Evolutionary conservation across 2,797 vertebrate species (phyloP).

Genomic region (Cetoscarus ocellatus): DNA sequence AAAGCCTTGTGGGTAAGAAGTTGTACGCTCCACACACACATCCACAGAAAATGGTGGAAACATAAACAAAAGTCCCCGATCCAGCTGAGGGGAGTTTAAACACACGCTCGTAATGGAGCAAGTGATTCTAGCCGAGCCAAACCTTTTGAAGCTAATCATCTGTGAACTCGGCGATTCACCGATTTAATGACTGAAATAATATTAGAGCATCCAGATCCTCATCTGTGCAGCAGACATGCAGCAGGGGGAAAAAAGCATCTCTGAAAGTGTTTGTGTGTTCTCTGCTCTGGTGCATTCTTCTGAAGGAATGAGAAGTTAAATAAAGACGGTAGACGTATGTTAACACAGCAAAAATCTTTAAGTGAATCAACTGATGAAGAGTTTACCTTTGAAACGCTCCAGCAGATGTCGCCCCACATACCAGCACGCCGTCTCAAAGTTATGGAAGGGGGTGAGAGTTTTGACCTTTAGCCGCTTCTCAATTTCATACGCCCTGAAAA

Average conservation of each 20-base stretch:
- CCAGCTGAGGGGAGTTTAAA: slow-evolving; percentile 82
- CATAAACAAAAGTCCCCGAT: slow-evolving; percentile 75
- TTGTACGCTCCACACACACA: slow-evolving; percentile 34
- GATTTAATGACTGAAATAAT: slow-evolving; percentile 86
- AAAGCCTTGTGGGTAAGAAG: slow-evolving; percentile 34
- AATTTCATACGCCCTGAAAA: slow-evolving; percentile 95
- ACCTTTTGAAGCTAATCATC: slow-evolving; percentile 87
- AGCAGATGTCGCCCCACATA: slow-evolving; percentile 95
- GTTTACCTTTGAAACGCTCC: slow-evolving; percentile 95
- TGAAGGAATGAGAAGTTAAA: slow-evolving; percentile 22
- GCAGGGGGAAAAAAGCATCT: slow-evolving; percentile 22
- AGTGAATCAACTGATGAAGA: slow-evolving; percentile 11
- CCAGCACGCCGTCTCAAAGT: slow-evolving; percentile 98
- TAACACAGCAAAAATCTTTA: background rate
- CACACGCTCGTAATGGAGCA: slow-evolving; percentile 82
- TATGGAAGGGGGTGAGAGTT: slow-evolving; percentile 95
- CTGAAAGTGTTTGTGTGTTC: slow-evolving; percentile 50
- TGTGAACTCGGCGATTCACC: slow-evolving; percentile 81
- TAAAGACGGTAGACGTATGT: slow-evolving; percentile 21
- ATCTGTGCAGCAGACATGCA: slow-evolving; percentile 83
- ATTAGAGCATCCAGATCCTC: slow-evolving; percentile 78
- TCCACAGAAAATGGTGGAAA: slow-evolving; percentile 76
- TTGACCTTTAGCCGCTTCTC: slow-evolving; percentile 95
- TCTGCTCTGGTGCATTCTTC: slow-evolving; percentile 45
- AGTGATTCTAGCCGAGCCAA: slow-evolving; percentile 81